Evolutionary conservation across 2,797 vertebrate genomes (phyloP).

Genomic region (Rhodeus uyekii): DNA sequence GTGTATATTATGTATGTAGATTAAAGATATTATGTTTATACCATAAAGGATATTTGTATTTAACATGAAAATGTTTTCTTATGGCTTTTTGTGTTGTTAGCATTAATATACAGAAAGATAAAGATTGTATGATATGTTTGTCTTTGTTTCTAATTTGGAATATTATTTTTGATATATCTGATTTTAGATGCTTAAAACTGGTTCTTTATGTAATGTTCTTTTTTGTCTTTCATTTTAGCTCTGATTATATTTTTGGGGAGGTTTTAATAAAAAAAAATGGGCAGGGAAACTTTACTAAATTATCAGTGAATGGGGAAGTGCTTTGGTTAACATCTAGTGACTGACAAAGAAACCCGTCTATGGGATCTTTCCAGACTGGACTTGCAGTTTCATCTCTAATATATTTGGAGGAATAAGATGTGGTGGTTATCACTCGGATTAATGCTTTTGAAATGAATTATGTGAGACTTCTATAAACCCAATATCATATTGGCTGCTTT

Average conservation of each 20-base stretch:
- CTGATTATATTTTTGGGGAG: neutral
- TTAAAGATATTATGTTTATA: constrained; percentile 32
- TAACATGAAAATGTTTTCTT: neutral
- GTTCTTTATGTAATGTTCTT: neutral
- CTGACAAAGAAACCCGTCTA: neutral
- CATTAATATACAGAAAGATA: neutral
- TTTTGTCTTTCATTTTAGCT: neutral
- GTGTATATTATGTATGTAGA: constrained; percentile 39
- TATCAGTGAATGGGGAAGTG: neutral
- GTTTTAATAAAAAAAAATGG: neutral
- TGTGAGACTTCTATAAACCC: neutral
- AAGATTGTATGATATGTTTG: neutral
- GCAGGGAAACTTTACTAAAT: neutral
- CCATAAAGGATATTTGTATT: constrained; percentile 26
- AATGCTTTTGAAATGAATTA: neutral
- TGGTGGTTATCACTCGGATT: neutral
- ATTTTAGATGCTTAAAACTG: neutral
- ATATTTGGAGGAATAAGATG: neutral
- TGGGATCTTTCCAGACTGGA: neutral
- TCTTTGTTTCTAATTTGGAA: neutral
- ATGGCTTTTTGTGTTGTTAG: neutral
- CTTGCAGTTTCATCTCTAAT: neutral
- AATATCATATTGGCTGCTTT: neutral
- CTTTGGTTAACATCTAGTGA: neutral
- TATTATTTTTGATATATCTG: neutral